Evolutionary conservation across 2,888 invertebrate species (phyloP), one percentile per base, ranked within the genome.

Genomic region (Drosophila mimica): DNA sequence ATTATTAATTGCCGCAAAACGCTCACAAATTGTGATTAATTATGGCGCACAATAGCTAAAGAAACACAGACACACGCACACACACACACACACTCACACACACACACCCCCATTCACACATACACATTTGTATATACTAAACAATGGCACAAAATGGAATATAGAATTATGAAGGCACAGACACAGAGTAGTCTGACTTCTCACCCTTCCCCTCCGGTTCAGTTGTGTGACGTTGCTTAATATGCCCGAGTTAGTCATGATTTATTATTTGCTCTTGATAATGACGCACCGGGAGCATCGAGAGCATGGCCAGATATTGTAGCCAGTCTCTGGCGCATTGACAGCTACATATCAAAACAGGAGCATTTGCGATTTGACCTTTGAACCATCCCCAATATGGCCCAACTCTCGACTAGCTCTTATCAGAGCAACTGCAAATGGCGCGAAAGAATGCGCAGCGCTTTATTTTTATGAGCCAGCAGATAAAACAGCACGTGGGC

Each of bases 371-470:
- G 75, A 70, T 66, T 73, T 85, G 83, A 87, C 88, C 87, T 88
- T 83, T 89, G 78, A 76, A 60, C 63, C 69, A 13, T 38, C 8
- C 46, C n/a, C 17, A 56, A 20, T 34, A 69, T 59, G 65, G 58
- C 38, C 61, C 38, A 36, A 56, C 11, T 25, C 36, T 38, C 70
- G 74, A 79, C 82, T 81, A 76, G 77, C 85, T 83, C 83, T 88
- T 88, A 88, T 88, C 87, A 85, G 82, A 78, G 83, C 76, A 75
- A 88, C 88, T 89, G 87, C 87, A 87, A 87, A 87, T 87, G 89
- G 87, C 89, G 89, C 89, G 87, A 88, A 88, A 88, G 87, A 88
- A 88, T 88, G 88, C 87, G 89, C 82, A 89, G 76, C 89, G 87
- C 85, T 88, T 88, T 88, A 89, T 88, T 88, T 88, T 88, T 88